phyloP scores from a whole-genome alignment of 2,113 vertebrate species.

The Tupaia chinensis region DNA sequence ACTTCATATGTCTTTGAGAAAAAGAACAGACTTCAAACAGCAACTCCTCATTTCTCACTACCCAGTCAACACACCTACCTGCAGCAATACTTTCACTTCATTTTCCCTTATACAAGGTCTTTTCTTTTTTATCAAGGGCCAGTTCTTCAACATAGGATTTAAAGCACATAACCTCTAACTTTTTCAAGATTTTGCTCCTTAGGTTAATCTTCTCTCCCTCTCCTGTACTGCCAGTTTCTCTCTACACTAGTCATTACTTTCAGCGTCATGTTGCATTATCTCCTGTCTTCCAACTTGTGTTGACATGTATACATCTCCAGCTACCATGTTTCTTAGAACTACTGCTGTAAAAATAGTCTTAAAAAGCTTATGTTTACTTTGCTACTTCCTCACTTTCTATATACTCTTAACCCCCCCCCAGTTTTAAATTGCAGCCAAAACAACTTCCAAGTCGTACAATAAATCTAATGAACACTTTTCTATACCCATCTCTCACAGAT shows the following conservation, averaged over 20 bases:
- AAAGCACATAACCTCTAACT: background rate
- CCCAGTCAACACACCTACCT: background rate
- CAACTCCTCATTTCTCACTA: background rate
- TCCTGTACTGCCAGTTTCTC: background rate
- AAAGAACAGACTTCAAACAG: background rate
- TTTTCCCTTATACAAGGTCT: background rate
- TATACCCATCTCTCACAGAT: background rate
- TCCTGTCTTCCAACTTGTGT: background rate
- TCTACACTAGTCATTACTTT: background rate
- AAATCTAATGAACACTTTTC: background rate
- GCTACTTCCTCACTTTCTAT: background rate
- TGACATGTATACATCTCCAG: background rate
- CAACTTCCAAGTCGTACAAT: background rate
- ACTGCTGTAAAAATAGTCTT: background rate
- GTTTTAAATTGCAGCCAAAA: background rate
- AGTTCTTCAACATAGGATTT: background rate
- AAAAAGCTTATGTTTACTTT: background rate
- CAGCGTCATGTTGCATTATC: background rate
- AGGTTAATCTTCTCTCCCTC: background rate
- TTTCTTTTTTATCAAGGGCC: background rate
- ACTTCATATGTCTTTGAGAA: background rate
- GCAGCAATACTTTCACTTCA: background rate
- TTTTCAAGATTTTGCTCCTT: background rate
- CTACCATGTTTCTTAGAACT: background rate
- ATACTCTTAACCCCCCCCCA: background rate